Conservation (phyloP, 2,797 vertebrate genomes). For the Catamblyrhynchus diadema region DNA sequence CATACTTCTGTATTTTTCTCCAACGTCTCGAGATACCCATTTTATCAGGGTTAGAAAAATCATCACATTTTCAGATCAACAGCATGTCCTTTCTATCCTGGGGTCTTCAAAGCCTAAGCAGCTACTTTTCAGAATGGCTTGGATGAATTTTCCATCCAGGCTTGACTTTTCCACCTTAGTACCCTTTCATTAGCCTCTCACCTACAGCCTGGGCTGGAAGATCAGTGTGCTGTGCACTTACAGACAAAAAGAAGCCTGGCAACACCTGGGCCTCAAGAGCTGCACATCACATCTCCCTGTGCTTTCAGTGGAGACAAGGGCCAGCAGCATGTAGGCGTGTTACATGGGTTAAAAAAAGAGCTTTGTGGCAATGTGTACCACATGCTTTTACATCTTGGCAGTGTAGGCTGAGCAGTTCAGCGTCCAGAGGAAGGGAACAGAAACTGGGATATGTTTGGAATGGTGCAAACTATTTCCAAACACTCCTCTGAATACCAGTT, state of each 20-base stretch:
- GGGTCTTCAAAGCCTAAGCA: neutral
- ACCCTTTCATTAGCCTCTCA: neutral
- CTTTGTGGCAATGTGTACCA: neutral
- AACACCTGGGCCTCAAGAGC: neutral
- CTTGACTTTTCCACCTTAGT: neutral
- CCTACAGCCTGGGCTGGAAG: neutral
- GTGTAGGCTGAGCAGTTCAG: neutral
- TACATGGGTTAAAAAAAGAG: neutral
- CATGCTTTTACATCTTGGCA: neutral
- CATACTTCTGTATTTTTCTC: neutral
- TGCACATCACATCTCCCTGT: neutral
- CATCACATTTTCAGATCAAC: neutral
- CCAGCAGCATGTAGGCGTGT: neutral
- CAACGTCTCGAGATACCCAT: rapidly evolving
- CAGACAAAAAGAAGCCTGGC: neutral
- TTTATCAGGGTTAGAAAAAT: neutral
- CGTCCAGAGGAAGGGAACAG: neutral
- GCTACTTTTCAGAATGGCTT: neutral
- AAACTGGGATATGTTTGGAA: rapidly evolving
- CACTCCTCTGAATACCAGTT: neutral
- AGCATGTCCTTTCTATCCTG: neutral
- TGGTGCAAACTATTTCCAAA: rapidly evolving
- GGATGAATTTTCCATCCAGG: neutral
- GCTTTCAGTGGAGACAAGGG: neutral
- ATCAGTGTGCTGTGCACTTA: rapidly evolving